Conservation (phyloP, 2,888 invertebrate species). For the Siphonodentalium dalli region DNA sequence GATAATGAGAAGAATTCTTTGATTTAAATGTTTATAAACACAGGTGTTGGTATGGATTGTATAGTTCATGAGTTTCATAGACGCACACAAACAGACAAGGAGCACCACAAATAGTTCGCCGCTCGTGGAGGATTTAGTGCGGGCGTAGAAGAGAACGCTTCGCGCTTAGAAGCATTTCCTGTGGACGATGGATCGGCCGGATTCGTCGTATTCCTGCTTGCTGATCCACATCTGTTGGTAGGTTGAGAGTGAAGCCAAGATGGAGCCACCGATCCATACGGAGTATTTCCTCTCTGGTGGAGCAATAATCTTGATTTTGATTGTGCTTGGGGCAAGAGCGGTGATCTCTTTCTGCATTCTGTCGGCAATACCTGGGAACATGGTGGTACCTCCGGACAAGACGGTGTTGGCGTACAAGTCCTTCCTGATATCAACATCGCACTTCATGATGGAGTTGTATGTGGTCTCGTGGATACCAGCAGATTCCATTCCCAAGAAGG, state of each 20-base stretch:
- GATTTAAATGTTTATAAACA: no score
- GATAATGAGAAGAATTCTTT: no score
- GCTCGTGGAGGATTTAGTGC: no score
- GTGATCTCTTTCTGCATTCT: slow-evolving; percentile 33
- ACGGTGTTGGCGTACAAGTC: slow-evolving; percentile 69
- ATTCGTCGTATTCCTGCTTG: slow-evolving; percentile 54
- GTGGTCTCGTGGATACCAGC: slow-evolving; percentile 26
- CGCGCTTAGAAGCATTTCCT: slow-evolving; percentile 53
- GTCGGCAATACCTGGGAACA: slow-evolving; percentile 80
- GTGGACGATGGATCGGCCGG: slow-evolving; percentile 70
- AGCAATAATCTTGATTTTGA: slow-evolving; percentile 35
- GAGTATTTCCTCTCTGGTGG: slow-evolving; percentile 80
- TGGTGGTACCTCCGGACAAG: slow-evolving; percentile 90
- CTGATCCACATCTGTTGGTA: slow-evolving; percentile 60
- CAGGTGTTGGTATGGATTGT: no score
- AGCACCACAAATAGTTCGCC: no score
- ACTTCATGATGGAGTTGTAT: slow-evolving; percentile 50
- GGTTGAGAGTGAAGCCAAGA: slow-evolving; percentile 78
- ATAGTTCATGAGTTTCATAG: no score
- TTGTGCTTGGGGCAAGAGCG: slow-evolving; percentile 26
- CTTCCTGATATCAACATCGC: slow-evolving; percentile 52
- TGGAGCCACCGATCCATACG: slow-evolving; percentile 98
- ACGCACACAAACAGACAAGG: no score
- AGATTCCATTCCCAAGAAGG: slow-evolving; percentile 53
- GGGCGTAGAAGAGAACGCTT: no score